phyloP scores from a whole-genome alignment of 2,113 vertebrate species.

The Myrmecophaga tridactyla region DNA sequence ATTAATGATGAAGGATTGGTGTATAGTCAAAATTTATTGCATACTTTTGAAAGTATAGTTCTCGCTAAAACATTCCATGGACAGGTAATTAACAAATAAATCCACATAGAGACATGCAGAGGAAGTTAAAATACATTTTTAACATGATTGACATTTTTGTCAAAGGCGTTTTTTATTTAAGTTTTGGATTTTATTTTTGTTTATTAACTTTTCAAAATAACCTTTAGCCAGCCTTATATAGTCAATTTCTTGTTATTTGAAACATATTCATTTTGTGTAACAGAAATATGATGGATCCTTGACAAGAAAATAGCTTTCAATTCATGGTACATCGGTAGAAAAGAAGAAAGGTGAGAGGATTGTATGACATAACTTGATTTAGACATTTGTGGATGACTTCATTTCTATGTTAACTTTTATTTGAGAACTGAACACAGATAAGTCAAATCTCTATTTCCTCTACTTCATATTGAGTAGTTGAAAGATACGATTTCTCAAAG shows the following conservation, averaged over 20 bases:
- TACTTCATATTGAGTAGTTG: not conserved
- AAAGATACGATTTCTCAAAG: not conserved
- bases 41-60: not conserved
- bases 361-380: not conserved
- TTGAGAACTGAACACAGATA: not conserved
- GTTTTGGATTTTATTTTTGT: not conserved
- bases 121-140: not conserved
- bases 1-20: not conserved
- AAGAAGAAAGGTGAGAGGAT: not conserved
- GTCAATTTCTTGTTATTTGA: not conserved
- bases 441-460: not conserved
- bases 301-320: not conserved
- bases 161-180: not conserved
- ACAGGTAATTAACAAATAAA: not conserved
- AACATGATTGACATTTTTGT: not conserved
- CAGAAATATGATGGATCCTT: not conserved
- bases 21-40: not conserved
- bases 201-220: not conserved
- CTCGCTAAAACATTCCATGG: not conserved
- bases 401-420: not conserved
- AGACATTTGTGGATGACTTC: not conserved
- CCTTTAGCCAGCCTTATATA: not conserved
- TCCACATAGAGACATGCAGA: not conserved
- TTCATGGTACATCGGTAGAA: not conserved
- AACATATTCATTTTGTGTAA: not conserved